phyloP scores from a whole-genome alignment of 2,113 vertebrate genomes.

The Chionodraco myersi region DNA sequence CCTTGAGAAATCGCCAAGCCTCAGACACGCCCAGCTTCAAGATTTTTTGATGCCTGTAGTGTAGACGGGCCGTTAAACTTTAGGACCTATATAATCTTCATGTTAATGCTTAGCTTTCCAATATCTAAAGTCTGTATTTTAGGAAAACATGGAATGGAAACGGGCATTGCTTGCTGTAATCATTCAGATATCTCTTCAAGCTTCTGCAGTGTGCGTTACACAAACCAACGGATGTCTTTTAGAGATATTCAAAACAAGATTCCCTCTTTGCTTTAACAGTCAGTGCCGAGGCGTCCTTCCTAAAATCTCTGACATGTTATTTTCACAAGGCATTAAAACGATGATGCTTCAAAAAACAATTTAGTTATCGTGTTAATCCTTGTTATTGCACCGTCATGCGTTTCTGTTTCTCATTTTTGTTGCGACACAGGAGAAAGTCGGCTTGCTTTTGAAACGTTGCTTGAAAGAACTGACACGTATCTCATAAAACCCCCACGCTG shows the following conservation, averaged over 20 bases:
- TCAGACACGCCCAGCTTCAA: too few species aligned
- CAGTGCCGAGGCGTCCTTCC: background rate
- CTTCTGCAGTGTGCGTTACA: background rate
- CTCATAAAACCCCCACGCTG: background rate
- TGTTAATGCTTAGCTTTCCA: background rate
- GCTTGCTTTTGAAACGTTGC: slow-evolving; percentile 35
- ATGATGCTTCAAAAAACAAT: background rate
- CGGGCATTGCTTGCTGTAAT: background rate
- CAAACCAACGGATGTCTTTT: background rate
- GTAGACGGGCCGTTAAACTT: background rate
- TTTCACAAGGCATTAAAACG: slow-evolving; percentile 9
- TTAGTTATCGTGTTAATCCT: background rate
- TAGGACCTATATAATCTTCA: background rate
- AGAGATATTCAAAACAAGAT: background rate
- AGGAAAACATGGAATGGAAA: background rate
- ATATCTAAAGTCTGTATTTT: background rate
- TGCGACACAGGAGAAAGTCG: slow-evolving; percentile 2
- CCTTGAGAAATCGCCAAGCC: too few species aligned
- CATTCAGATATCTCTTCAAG: background rate
- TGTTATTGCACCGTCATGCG: slow-evolving; percentile 12
- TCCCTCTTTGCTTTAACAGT: too few species aligned
- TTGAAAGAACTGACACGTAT: slow-evolving; percentile 41
- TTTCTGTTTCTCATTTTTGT: slow-evolving; percentile 13
- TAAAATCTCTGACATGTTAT: slow-evolving; percentile 11
- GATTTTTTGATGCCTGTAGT: too few species aligned